phyloP scores from a whole-genome alignment of 2,797 vertebrate genomes.

The Prunella strophiata region DNA sequence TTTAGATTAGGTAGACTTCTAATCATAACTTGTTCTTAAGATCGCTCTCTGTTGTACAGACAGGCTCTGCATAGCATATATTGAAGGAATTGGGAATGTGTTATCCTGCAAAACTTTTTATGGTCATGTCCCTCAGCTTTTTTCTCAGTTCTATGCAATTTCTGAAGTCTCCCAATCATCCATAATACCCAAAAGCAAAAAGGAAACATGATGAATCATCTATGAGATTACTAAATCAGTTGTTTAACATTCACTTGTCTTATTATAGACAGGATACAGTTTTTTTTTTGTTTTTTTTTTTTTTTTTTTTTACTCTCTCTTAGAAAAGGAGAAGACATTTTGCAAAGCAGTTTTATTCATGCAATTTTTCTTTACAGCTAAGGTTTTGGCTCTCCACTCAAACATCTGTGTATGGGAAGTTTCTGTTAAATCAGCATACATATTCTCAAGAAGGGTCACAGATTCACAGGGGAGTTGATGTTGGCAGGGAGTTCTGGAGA shows the following conservation, averaged over 20 bases:
- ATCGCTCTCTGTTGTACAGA: background rate
- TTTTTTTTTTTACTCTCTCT: background rate
- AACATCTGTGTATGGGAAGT: background rate
- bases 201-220: background rate
- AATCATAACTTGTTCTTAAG: background rate
- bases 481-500: background rate
- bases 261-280: background rate
- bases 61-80: rapidly evolving
- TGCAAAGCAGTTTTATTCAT: background rate
- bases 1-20: background rate
- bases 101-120: background rate
- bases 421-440: background rate
- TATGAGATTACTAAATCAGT: background rate
- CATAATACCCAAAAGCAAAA: background rate
- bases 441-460: background rate
- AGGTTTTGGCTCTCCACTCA: background rate
- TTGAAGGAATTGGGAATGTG: background rate
- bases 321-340: background rate
- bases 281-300: too few relatives aligned
- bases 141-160: background rate
- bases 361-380: background rate
- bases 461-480: background rate
- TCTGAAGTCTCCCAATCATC: background rate
- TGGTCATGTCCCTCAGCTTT: background rate
- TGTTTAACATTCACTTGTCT: background rate